Evolutionary conservation across 2,113 vertebrate species (phyloP), one percentile per base, ranked within the genome.

Genomic region (Podarcis muralis): DNA sequence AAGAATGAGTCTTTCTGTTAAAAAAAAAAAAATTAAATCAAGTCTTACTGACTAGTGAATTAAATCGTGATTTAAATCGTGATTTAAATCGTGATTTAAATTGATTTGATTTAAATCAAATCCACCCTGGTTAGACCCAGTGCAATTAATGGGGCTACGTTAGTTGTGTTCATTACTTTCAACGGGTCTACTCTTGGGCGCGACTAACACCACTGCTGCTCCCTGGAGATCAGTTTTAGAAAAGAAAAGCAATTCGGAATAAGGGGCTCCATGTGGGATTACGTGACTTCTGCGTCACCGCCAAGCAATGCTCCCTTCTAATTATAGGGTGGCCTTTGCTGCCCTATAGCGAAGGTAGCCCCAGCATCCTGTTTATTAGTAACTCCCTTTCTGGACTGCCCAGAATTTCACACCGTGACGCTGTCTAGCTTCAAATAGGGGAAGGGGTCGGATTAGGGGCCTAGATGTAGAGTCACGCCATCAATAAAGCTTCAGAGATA

Each of bases 321-420:
- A 83, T 88, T 88, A 83, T 88, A 88, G 81, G 87, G 35, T 53
- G 7, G 81, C 59, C 72, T 83, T 83, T 68, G 37, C n/a, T 68
- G 74, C 62, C 59, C 43, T 13, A 4, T 20, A n/a, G 68, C 16
- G 0, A 87, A 81, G 86, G 78, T 87, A 35, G 66, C 32, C 86
- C 74, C 48, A 22, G 48, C 32, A 22, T 62, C 43, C 23, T 25
- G 40, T 69, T 48, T 48, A 48, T 81, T 62, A 40, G 78, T 37
- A 81, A 57, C 32, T 62, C 32, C 48, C 40, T 68, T 68, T 83
- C 40, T 68, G 72, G 59, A 13, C n/a, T 20, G 59, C 6, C n/a
- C 30, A 35, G 40, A 40, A 53, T 43, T 32, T 66, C 40, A 48
- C 20, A 77, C 37, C 3, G 20, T 25, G 62, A 68, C 43, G 11